Conservation (phyloP, 2,888 invertebrate genomes). For the Colletes collaris region DNA sequence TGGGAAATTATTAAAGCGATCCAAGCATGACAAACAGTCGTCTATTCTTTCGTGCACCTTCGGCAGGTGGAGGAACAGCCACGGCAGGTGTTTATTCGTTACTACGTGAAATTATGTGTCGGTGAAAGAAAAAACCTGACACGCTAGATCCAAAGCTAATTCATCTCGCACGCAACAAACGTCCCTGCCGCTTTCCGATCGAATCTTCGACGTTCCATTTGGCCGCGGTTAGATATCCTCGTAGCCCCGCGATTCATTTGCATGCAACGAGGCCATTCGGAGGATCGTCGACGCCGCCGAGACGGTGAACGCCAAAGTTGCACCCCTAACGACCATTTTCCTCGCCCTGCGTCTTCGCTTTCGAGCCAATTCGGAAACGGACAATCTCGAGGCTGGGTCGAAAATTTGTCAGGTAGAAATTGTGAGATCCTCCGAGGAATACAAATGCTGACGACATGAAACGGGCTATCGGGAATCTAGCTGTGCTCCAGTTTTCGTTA, state of each 20-base stretch:
- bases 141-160: slow-evolving; percentile 16
- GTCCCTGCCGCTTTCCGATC: slow-evolving; percentile 30
- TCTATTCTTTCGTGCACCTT: slow-evolving; percentile 39
- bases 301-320: slow-evolving; percentile 41
- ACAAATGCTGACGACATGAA: slow-evolving; percentile 61
- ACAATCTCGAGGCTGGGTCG: slow-evolving; percentile 61
- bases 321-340: slow-evolving; percentile 54
- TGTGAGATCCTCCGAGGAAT: slow-evolving; percentile 67
- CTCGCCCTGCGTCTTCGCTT: slow-evolving; percentile 18
- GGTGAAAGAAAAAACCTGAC: slow-evolving; percentile 1
- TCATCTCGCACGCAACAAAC: slow-evolving; percentile 25
- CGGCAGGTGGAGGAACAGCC: slow-evolving; percentile 39
- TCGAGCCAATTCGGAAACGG: slow-evolving; percentile 68
- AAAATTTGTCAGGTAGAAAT: slow-evolving; percentile 73
- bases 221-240: slow-evolving; percentile 41
- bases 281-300: slow-evolving; percentile 44
- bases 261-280: slow-evolving; percentile 43
- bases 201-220: slow-evolving; percentile 37
- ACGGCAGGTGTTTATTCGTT: slow-evolving; percentile 37
- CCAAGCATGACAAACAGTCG: slow-evolving; percentile 1
- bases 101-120: slow-evolving; percentile 11
- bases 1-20: slow-evolving; percentile 26
- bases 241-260: slow-evolving; percentile 54
- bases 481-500: slow-evolving; percentile 17
- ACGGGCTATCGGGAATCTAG: slow-evolving; percentile 18